Evolutionary conservation across 2,113 vertebrate species (phyloP), one percentile per base, ranked within the genome.

Genomic region (Peromyscus polionotus): DNA sequence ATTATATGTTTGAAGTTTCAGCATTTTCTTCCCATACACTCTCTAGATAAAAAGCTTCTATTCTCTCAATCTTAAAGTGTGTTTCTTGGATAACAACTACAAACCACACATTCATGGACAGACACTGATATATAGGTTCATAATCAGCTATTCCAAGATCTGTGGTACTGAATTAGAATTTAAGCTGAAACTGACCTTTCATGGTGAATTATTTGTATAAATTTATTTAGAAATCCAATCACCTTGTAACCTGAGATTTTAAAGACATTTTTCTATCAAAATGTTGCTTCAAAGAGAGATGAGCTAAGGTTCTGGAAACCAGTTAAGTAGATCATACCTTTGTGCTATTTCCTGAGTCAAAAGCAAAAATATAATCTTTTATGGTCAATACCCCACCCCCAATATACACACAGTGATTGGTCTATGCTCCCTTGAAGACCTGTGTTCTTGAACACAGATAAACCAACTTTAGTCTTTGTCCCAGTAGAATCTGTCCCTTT

Each of bases 21-120:
- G 75, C 95, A 63, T 95, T 97, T 97, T 97, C 81, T 80, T 75
- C 54, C 90, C 1, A 3, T 87, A 61, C 7, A 79, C 24, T 92
- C 80, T 93, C 84, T 88, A 96, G 59, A 96, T 96, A 92, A 95
- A 98, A 97, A 90, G 76, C 12, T 51, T 88, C 70, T 96, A 95
- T 94, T 97, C 97, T 97, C 85, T 36, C 51, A 67, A n/a, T 90
- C 88, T 97, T 93, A 36, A 98, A 95, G 79, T 83, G 59, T 95
- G 96, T 96, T 79, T 79, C 80, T 63, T 8, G 1, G 16, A n/a
- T 96, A 94, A 92, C 36, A 98, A 84, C 93, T 97, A 75, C 61
- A 94, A 97, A 95, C 84, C 81, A 75, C 31, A 84, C 45, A 57
- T 94, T 86, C 42, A 33, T 90, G 54, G 81, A 54, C 11, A 90